phyloP scores from a whole-genome alignment of 2,113 vertebrate species.

The Chaetodon auriga region DNA sequence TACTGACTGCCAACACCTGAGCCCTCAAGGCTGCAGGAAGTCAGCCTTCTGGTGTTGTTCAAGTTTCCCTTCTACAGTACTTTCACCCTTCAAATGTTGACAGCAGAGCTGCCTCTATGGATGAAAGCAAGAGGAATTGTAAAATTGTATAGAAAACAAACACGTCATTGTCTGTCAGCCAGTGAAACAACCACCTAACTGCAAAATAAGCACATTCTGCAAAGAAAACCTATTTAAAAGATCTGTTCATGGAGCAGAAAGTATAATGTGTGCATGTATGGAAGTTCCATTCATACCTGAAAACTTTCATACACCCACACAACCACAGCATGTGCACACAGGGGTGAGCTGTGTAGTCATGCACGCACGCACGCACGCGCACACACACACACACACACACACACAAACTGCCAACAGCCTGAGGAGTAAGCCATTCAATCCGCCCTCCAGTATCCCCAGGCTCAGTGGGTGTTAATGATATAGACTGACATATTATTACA shows the following conservation, averaged over 20 bases:
- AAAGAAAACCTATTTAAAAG: constrained; percentile 31
- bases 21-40: constrained; percentile 55
- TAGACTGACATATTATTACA: constrained; percentile 75
- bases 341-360: not conserved
- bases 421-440: constrained; percentile 54
- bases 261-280: constrained; percentile 7
- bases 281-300: constrained; percentile 29
- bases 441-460: constrained; percentile 52
- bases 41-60: constrained; percentile 52
- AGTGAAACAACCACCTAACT: constrained; percentile 28
- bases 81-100: constrained; percentile 66
- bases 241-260: constrained; percentile 26
- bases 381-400: not conserved
- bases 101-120: constrained; percentile 38
- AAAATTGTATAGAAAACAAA: constrained; percentile 43
- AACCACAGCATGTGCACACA: constrained; percentile 1
- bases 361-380: not conserved
- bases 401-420: constrained; percentile 22
- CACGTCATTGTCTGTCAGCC: constrained; percentile 38
- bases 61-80: constrained; percentile 39
- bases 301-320: constrained; percentile 34
- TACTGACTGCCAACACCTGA: constrained; percentile 50
- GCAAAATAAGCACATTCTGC: constrained; percentile 34
- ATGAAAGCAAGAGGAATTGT: constrained; percentile 42
- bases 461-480: constrained; percentile 74